A percentile compares a stretch with the other conserved stretches of the same genome.
Conservation (phyloP, 2,888 invertebrate genomes). For the Empis livida region DNA sequence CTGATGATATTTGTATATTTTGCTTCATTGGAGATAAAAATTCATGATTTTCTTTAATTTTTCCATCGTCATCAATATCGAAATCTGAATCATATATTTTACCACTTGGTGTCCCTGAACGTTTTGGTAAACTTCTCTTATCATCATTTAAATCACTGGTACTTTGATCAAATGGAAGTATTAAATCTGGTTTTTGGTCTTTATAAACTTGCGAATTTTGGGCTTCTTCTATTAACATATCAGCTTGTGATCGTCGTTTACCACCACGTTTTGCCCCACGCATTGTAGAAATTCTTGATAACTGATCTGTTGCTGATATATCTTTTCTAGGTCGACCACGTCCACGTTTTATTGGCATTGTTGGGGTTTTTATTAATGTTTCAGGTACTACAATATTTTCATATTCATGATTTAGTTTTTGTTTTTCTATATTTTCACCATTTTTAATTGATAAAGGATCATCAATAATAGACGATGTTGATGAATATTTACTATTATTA, state of each 20-base stretch:
- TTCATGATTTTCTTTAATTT: not conserved
- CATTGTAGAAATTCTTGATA: not conserved
- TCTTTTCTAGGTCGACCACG: conserved; percentile 40
- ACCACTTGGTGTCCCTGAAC: too few species aligned
- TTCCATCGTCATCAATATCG: not conserved
- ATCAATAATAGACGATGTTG: not conserved
- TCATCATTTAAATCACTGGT: too few species aligned
- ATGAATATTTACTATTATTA: too few species aligned
- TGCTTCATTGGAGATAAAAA: not conserved
- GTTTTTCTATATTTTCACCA: not conserved
- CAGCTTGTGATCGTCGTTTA: not conserved
- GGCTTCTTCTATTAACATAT: not conserved
- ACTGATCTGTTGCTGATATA: conserved; percentile 6
- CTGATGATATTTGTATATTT: not conserved
- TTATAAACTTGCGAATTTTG: not conserved
- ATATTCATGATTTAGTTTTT: not conserved
- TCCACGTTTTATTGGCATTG: conserved; percentile 27
- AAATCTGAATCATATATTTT: not conserved
- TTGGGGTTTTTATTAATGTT: conserved; percentile 7
- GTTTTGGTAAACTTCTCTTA: too few species aligned
- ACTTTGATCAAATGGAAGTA: too few species aligned
- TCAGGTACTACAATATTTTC: conserved; percentile 19
- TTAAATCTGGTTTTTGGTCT: not conserved
- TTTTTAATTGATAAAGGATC: conserved; percentile 1
- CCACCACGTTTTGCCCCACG: too few species aligned